These are phyloP conservation scores for Aphelinus atriplicis DNA, from an alignment of 1,140 invertebrate species.

Conservation along the genomic window DNA sequence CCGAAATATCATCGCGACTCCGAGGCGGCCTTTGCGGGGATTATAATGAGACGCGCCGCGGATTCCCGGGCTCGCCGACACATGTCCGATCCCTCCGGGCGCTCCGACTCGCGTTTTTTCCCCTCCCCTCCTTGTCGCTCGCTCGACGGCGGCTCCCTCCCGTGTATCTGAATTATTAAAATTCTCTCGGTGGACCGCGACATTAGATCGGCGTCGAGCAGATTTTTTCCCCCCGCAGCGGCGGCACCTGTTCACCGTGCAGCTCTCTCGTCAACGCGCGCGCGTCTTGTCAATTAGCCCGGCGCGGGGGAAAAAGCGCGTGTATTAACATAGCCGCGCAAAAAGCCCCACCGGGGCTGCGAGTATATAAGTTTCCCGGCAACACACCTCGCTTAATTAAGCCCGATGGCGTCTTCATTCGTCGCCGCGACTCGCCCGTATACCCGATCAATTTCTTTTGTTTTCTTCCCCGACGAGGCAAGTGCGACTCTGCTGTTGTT, in stretches of 20 bases:
- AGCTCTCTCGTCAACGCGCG: slow-evolving; percentile 7
- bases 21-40: too few relatives aligned
- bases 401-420: slow-evolving; percentile 28
- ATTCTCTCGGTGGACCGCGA: slow-evolving; percentile 27
- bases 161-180: slow-evolving; percentile 57
- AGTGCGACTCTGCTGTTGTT: too few relatives aligned
- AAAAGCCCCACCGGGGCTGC: slow-evolving; percentile 26
- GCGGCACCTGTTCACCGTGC: not conserved
- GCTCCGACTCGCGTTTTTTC: too few relatives aligned
- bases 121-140: slow-evolving; percentile 16
- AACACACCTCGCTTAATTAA: slow-evolving; percentile 27
- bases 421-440: slow-evolving; percentile 6
- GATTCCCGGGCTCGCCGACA: slow-evolving; percentile 46
- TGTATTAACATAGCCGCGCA: slow-evolving; percentile 55
- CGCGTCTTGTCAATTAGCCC: not conserved
- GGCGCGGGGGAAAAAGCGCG: too few relatives aligned
- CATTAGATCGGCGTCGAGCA: slow-evolving; percentile 49
- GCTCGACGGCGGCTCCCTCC: slow-evolving; percentile 25
- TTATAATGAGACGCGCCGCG: too few relatives aligned
- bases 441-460: not conserved
- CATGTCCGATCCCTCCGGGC: slow-evolving; percentile 44
- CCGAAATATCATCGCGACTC: too few relatives aligned
- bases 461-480: too few relatives aligned
- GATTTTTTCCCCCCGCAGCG: slow-evolving; percentile 20
- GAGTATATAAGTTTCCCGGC: slow-evolving; percentile 20